Evolutionary conservation across 2,797 vertebrate species (phyloP), one percentile per base, ranked within the genome.

Genomic region (Bradypodion ventrale): DNA sequence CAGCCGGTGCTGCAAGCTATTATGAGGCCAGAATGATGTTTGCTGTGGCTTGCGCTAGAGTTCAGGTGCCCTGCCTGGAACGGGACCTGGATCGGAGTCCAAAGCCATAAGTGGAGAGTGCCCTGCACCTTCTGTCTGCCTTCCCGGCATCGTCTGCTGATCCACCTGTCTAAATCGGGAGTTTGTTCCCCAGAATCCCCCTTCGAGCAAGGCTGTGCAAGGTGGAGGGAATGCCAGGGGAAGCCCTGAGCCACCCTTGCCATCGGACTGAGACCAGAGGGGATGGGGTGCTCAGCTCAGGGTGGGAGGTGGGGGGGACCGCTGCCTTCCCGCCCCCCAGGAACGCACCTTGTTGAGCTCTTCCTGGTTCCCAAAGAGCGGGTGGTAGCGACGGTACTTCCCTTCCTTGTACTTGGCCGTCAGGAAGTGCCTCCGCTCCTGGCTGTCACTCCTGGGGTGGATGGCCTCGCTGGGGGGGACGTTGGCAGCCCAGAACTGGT

Each of bases 401-500:
- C 98, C 98, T 89, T 99, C 97, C 1, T 97, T 95, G 93, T 99
- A 99, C 73, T 99, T 99, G 93, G 98, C 97, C 0, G 84, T 82
- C 84, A 99, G 96, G 93, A 98, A 98, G 49, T 85, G 91, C 0
- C 96, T 92, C 44, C 98, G 92, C 1, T 98, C 96, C 16, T 92
- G 91, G 2, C 95, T 97, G 93, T 96, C 82, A 85, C 98, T 98
- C 16, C 68, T 78, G 4, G 96, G 89, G 0, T 82, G 37, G 88
- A 99, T 93, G 37, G 97, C 97, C 88, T 99, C 98, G 7, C 98
- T 99, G 8, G 98, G 98, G 0, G 98, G 98, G 6, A 99, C 93
- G 0, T 98, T 99, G 35, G 98, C 98, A 0, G 97, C 98, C 98
- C 98, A 99, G 92, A 99, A 99, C 77, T 82, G 93, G 94, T 99